Conservation (phyloP, 1,140 invertebrate species). For the Teleopsis dalmanni region DNA sequence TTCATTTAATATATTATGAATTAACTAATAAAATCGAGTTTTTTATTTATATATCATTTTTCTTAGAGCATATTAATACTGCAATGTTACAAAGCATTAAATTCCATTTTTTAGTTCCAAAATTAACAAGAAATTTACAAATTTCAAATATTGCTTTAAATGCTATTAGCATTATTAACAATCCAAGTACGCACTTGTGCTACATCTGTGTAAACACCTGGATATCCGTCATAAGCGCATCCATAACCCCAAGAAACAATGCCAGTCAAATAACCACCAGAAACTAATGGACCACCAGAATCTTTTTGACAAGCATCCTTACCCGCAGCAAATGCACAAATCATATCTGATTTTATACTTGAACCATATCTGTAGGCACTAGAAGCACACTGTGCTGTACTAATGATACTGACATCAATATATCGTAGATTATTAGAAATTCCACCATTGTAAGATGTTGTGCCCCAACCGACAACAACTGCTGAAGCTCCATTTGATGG, state of each 20-base stretch:
- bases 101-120: no score
- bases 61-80: no score
- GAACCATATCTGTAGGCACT: conserved; percentile 18
- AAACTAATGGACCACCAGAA: conserved; percentile 44
- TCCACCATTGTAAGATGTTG: conserved; percentile 26
- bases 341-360: conserved; percentile 46
- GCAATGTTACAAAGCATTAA: no score
- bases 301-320: conserved; percentile 51
- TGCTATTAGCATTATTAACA: neutral
- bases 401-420: conserved; percentile 19
- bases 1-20: no score
- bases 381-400: conserved; percentile 12
- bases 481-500: conserved; percentile 24
- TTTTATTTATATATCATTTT: no score
- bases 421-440: conserved; percentile 11
- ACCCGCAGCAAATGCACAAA: conserved; percentile 47
- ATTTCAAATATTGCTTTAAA: no score
- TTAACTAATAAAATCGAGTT: no score
- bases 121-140: no score
- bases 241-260: conserved; percentile 62
- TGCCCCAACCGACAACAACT: conserved; percentile 32
- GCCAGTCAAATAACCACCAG: conserved; percentile 45
- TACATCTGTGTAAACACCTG: conserved; percentile 62
- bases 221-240: conserved; percentile 53
- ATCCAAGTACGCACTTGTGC: conserved; percentile 45